Percentiles rank a stretch among this genome's conserved stretches.
These are phyloP conservation scores for Acropternis orthonyx DNA, from an alignment of 2,797 vertebrate species.

Conservation along the genomic window DNA sequence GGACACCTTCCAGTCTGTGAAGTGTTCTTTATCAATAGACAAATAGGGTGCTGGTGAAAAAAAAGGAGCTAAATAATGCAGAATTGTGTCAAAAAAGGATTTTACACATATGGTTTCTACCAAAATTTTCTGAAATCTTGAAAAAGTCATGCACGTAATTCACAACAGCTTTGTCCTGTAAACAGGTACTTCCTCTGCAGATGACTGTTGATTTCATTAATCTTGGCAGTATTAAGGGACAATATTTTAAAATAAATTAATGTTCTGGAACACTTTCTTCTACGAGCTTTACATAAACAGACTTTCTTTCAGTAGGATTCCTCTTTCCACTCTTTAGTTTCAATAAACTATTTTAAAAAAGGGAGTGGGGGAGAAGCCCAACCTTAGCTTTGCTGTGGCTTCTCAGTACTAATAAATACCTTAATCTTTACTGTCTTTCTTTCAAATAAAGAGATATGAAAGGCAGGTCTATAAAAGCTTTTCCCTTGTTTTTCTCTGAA, in stretches of 20 bases:
- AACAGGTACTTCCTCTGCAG: background rate
- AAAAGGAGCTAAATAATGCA: background rate
- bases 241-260: conserved; percentile 34
- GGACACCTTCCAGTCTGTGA: background rate
- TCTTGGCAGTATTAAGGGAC: conserved; percentile 17
- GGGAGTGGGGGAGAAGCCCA: background rate
- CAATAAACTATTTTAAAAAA: background rate
- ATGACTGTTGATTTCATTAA: conserved; percentile 5
- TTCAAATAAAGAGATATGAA: background rate
- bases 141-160: background rate
- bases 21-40: background rate
- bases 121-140: conserved; percentile 7
- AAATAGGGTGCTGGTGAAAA: background rate
- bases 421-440: background rate
- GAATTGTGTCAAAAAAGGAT: background rate
- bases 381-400: background rate
- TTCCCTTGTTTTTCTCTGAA: background rate
- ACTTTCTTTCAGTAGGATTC: background rate
- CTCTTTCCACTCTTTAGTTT: background rate
- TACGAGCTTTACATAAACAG: background rate
- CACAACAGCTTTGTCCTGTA: background rate
- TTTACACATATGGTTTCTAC: background rate
- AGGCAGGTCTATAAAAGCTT: background rate
- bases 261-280: conserved; percentile 36
- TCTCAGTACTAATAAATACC: background rate